A percentile compares a stretch with the other conserved stretches of the same genome.
These are phyloP conservation scores for Cerastis rubricosa DNA, from an alignment of 2,888 invertebrate species.

Conservation along the genomic window DNA sequence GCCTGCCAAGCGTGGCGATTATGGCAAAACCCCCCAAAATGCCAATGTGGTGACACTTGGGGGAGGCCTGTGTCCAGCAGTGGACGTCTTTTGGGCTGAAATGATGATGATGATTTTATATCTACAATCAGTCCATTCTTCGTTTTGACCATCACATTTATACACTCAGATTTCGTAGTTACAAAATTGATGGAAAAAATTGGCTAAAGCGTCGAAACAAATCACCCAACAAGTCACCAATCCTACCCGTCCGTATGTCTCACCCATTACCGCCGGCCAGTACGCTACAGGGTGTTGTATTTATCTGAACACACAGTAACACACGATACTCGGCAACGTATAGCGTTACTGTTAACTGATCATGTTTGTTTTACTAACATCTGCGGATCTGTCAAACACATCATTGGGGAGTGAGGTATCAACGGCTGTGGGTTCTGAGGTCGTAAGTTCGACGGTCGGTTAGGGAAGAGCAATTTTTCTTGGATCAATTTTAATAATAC, in stretches of 20 bases:
- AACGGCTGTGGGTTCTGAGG: neutral
- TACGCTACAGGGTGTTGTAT: slow-evolving; percentile 63
- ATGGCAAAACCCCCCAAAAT: too few species aligned
- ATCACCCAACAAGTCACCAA: too few species aligned
- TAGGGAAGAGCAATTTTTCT: neutral
- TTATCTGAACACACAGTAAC: slow-evolving; percentile 60
- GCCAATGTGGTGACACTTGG: too few species aligned
- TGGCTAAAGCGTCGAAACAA: too few species aligned
- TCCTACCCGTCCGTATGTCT: slow-evolving; percentile 53
- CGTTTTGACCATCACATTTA: too few species aligned
- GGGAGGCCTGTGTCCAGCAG: too few species aligned
- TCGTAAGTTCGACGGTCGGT: neutral
- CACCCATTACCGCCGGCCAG: slow-evolving; percentile 50
- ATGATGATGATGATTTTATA: too few species aligned
- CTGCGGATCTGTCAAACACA: slow-evolving; percentile 52
- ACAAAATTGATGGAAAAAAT: too few species aligned
- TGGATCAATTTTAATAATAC: neutral
- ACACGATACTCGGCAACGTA: slow-evolving; percentile 62
- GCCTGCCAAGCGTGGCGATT: too few species aligned
- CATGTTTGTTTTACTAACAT: slow-evolving; percentile 49
- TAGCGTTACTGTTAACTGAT: slow-evolving; percentile 65
- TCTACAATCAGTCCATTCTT: too few species aligned
- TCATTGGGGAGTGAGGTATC: neutral
- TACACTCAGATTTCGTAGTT: too few species aligned
- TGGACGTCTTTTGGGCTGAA: too few species aligned